Percentiles rank a stretch among this genome's conserved stretches.
Conservation (phyloP, 2,113 vertebrate genomes). For the Hymenochirus boettgeri region DNA sequence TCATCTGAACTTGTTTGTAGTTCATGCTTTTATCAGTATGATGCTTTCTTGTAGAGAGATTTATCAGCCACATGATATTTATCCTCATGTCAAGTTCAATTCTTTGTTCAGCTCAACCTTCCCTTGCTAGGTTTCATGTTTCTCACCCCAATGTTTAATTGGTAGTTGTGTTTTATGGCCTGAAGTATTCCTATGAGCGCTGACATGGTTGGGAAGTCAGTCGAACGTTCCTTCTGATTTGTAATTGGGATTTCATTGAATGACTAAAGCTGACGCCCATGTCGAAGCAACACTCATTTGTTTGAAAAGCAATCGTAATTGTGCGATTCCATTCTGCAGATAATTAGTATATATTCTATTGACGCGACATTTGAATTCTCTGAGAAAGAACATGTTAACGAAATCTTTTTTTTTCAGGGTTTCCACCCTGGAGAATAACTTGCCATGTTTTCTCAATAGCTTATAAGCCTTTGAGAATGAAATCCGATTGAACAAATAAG, state of each 20-base stretch:
- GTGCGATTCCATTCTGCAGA: not conserved
- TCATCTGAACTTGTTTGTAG: constrained; percentile 7
- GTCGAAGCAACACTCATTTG: constrained; percentile 15
- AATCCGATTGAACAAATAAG: constrained; percentile 36
- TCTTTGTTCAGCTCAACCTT: constrained; percentile 32
- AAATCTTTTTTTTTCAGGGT: constrained; percentile 8
- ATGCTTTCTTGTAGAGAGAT: constrained; percentile 16
- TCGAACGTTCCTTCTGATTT: constrained; percentile 32
- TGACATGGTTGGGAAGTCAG: constrained; percentile 19
- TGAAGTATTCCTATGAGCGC: constrained; percentile 28
- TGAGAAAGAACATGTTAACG: constrained; percentile 8
- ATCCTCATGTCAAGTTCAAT: constrained; percentile 34
- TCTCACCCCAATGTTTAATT: constrained; percentile 39
- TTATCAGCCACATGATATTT: constrained; percentile 29
- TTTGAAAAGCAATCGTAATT: constrained; percentile 22
- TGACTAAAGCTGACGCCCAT: constrained; percentile 12
- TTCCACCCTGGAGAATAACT: constrained; percentile 22
- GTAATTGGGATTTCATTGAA: constrained; percentile 27
- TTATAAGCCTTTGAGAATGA: constrained; percentile 33
- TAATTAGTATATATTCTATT: not conserved
- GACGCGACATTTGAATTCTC: constrained; percentile 14
- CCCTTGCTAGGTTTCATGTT: constrained; percentile 3
- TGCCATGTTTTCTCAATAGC: constrained; percentile 33
- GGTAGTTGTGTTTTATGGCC: constrained; percentile 37
- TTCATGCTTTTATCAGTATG: constrained; percentile 1